These are phyloP conservation scores for Tridacna crocea DNA, from an alignment of 2,888 invertebrate genomes.

Conservation along the genomic window DNA sequence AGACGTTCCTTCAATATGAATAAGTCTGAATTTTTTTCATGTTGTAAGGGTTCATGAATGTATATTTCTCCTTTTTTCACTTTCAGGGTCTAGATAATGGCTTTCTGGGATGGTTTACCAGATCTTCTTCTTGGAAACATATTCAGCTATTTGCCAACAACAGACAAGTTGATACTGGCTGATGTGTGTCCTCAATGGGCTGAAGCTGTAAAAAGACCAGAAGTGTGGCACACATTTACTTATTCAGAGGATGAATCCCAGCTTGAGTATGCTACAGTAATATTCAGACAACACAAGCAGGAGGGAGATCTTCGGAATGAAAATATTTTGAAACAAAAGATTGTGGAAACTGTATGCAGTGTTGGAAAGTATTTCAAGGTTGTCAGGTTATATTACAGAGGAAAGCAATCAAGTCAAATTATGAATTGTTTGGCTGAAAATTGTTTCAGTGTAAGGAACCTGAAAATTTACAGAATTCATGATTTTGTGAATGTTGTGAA, in stretches of 20 bases:
- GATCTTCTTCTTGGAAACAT: constrained; percentile 57
- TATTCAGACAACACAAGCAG: not conserved
- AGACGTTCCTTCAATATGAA: no score
- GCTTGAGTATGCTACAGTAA: not conserved
- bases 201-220: constrained; percentile 38
- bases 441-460: constrained; percentile 39
- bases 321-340: constrained; percentile 23
- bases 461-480: constrained; percentile 33
- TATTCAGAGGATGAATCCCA: constrained; percentile 33
- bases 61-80: no score
- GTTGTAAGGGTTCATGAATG: no score
- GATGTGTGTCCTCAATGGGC: constrained; percentile 60
- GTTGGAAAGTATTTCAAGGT: constrained; percentile 49
- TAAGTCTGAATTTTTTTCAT: no score
- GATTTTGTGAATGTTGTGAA: constrained; percentile 30
- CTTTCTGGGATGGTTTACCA: constrained; percentile 57
- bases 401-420: constrained; percentile 45
- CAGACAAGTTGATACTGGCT: constrained; percentile 46
- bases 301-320: not conserved
- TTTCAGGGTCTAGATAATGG: constrained; percentile 2
- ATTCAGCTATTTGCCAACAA: constrained; percentile 47
- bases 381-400: constrained; percentile 47
- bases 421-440: constrained; percentile 42
- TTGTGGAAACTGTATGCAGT: constrained; percentile 33
- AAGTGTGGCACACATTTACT: constrained; percentile 57